phyloP scores from a whole-genome alignment of 2,113 vertebrate genomes.

The Erpornis zantholeuca region DNA sequence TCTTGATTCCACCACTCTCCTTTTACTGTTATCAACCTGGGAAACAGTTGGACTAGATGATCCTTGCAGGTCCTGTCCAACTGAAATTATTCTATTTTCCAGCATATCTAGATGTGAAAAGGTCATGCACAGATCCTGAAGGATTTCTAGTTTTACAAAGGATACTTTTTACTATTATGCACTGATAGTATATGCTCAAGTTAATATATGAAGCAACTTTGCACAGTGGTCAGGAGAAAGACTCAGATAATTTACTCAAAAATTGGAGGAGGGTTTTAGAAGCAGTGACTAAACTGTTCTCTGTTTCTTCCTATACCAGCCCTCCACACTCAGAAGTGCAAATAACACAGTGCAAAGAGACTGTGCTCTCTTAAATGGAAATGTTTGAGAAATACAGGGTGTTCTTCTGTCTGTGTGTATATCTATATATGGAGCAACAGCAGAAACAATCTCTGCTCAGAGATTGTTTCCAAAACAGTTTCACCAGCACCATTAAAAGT shows the following conservation, averaged over 20 bases:
- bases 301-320: neutral
- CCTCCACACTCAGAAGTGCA: neutral
- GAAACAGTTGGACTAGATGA: neutral
- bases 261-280: neutral
- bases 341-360: neutral
- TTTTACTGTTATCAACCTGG: neutral
- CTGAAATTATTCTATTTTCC: neutral
- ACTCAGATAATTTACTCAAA: neutral
- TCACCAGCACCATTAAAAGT: neutral
- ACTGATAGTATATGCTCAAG: neutral
- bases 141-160: neutral
- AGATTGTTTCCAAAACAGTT: neutral
- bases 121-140: neutral
- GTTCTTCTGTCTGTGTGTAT: fast-evolving
- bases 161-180: neutral
- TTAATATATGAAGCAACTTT: neutral
- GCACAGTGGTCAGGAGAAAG: neutral
- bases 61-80: neutral
- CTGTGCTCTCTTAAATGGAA: neutral
- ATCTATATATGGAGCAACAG: neutral
- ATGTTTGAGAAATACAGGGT: neutral
- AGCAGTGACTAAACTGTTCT: neutral
- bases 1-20: fast-evolving
- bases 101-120: neutral
- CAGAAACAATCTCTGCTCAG: neutral